Percentiles rank a stretch among this genome's conserved stretches.
Conservation (phyloP, 2,888 invertebrate genomes). For the Lingula anatina region DNA sequence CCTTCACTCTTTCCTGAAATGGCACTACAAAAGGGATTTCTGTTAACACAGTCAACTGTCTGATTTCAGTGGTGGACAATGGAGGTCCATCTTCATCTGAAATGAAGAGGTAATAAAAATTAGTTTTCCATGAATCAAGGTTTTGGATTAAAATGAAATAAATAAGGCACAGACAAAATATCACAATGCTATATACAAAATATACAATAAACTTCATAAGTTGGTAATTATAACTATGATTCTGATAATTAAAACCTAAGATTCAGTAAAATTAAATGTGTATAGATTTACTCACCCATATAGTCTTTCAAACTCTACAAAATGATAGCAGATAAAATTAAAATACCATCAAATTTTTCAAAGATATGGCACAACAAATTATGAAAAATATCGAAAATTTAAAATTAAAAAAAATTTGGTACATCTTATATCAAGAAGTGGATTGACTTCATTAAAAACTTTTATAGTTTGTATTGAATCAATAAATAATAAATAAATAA, state of each 20-base stretch:
- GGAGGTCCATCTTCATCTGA: conserved; percentile 73
- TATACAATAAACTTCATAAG: background rate
- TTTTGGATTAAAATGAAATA: background rate
- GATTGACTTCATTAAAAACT: too few species aligned
- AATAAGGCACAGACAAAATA: background rate
- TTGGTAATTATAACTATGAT: background rate
- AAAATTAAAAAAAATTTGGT: too few species aligned
- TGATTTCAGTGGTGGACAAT: conserved; percentile 78
- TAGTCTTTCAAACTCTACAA: too few species aligned
- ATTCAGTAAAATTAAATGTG: too few species aligned
- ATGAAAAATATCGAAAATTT: too few species aligned
- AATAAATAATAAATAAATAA: too few species aligned
- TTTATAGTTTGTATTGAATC: too few species aligned
- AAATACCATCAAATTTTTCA: too few species aligned
- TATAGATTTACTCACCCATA: too few species aligned
- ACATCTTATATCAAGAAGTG: too few species aligned
- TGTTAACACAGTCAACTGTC: conserved; percentile 79
- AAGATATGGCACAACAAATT: too few species aligned
- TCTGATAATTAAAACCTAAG: background rate
- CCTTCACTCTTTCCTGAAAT: conserved; percentile 82
- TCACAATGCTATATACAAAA: background rate
- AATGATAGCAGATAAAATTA: too few species aligned
- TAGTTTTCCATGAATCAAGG: background rate
- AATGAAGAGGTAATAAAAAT: conserved; percentile 21
- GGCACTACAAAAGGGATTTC: conserved; percentile 93